Evolutionary conservation across 2,797 vertebrate genomes (phyloP).

Genomic region (Philypnodon macrostomus): DNA sequence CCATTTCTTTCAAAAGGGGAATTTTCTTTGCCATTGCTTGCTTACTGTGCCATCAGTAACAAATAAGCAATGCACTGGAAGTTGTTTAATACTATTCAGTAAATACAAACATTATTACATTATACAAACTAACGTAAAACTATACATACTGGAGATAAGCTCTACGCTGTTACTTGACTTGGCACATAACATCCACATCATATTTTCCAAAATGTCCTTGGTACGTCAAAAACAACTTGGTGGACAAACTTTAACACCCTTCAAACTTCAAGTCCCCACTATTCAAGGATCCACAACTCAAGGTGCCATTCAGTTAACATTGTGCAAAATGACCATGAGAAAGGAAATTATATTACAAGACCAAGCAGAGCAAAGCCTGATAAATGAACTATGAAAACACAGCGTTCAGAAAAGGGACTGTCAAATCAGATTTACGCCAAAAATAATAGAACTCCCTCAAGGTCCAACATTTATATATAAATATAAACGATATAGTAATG

Average conservation of each 20-base stretch:
- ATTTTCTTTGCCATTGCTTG: too few relatives aligned
- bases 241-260: neutral
- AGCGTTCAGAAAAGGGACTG: neutral
- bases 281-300: neutral
- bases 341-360: neutral
- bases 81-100: too few relatives aligned
- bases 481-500: too few relatives aligned
- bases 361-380: neutral
- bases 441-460: neutral
- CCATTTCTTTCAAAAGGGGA: too few relatives aligned
- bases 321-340: neutral
- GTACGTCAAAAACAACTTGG: too few relatives aligned
- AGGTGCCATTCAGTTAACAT: neutral
- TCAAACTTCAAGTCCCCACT: neutral
- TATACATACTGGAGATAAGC: too few relatives aligned
- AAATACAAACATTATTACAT: too few relatives aligned
- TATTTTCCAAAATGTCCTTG: slow-evolving; percentile 1
- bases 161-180: too few relatives aligned
- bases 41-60: too few relatives aligned
- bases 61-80: too few relatives aligned
- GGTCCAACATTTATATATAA: slow-evolving; percentile 6
- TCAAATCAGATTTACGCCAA: neutral
- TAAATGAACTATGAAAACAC: neutral
- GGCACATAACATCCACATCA: too few relatives aligned
- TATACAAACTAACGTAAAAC: too few relatives aligned